Evolutionary conservation across 2,113 vertebrate genomes (phyloP), one percentile per base, ranked within the genome.

Genomic region (Ranitomeya imitator): DNA sequence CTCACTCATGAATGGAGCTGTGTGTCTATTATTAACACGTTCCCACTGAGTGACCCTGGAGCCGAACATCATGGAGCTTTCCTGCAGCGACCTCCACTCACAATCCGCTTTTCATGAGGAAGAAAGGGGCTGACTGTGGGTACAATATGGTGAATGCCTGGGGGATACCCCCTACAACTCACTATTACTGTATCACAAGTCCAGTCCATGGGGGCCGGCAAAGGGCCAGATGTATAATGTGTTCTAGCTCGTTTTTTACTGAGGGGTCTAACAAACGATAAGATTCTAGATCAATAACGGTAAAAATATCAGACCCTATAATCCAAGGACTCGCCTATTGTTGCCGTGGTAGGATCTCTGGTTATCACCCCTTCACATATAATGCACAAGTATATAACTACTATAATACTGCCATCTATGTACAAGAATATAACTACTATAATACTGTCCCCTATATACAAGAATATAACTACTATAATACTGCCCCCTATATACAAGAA

Each of bases 11-110:
- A 81, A 79, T 80, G 63, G 61, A n/a, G 55, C 65, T 37, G 82
- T 71, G 65, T 37, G 51, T 69, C 19, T 67, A 69, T 69, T 84
- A 69, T 84, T 84, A 69, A 84, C 82, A 63, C 61, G 12, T 67
- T 84, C 18, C 45, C 57, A 31, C 11, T 13, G 2, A 60, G 57
- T 60, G 79, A 82, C 79, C 77, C 77, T 52, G 11, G 52, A 55
- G 52, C 77, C 23, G 52, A 55, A 13, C 77, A 16, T 79, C 21
- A n/a, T 51, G 51, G 76, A 19, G 3, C 51, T 21, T 52, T 19
- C 76, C 51, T 79, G 23, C 79, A 60, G 55, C 9, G 23, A 60
- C 55, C 57, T 0, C 26, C 26, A 19, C 6, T 23, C 55, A 61
- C 23, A 81, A 57, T 81, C 79, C 21, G 7, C 69, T 37, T 37